phyloP scores from a whole-genome alignment of 2,797 vertebrate species.

The Jordanella pulchra region DNA sequence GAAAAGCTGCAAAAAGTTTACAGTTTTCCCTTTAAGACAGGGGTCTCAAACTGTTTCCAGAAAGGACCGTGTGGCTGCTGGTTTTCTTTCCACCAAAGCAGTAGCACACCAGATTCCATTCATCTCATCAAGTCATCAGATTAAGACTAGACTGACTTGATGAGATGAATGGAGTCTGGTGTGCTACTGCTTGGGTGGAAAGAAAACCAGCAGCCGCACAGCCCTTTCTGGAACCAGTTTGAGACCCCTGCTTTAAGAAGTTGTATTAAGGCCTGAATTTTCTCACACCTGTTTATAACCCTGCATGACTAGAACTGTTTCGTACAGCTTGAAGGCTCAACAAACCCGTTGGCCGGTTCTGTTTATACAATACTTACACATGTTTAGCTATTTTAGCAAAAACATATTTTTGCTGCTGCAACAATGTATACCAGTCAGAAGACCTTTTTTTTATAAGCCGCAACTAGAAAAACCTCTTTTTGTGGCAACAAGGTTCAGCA shows the following conservation, averaged over 20 bases:
- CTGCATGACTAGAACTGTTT: constrained; percentile 32
- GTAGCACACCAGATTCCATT: too few relatives aligned
- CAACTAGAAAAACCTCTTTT: constrained; percentile 21
- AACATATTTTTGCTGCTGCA: neutral
- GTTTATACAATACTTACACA: constrained; percentile 8
- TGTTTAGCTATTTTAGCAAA: neutral
- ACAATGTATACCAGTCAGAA: constrained; percentile 46
- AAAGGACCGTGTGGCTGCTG: too few relatives aligned
- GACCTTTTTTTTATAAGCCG: constrained; percentile 50
- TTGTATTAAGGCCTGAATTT: constrained; percentile 29
- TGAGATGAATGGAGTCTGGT: too few relatives aligned
- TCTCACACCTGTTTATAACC: constrained; percentile 28
- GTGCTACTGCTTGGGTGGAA: too few relatives aligned
- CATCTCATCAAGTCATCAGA: too few relatives aligned
- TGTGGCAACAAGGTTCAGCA: constrained; percentile 30
- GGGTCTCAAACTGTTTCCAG: too few relatives aligned
- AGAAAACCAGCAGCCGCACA: too few relatives aligned
- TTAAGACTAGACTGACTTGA: too few relatives aligned
- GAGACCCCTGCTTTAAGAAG: too few relatives aligned
- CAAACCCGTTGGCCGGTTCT: constrained; percentile 29
- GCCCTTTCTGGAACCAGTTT: too few relatives aligned
- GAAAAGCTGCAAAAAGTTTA: constrained; percentile 33
- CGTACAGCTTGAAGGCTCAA: constrained; percentile 14
- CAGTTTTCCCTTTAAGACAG: too few relatives aligned
- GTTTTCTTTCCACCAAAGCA: too few relatives aligned